These are phyloP conservation scores for Enteromius mattozi DNA, from an alignment of 2,797 vertebrate species.

Conservation along the genomic window DNA sequence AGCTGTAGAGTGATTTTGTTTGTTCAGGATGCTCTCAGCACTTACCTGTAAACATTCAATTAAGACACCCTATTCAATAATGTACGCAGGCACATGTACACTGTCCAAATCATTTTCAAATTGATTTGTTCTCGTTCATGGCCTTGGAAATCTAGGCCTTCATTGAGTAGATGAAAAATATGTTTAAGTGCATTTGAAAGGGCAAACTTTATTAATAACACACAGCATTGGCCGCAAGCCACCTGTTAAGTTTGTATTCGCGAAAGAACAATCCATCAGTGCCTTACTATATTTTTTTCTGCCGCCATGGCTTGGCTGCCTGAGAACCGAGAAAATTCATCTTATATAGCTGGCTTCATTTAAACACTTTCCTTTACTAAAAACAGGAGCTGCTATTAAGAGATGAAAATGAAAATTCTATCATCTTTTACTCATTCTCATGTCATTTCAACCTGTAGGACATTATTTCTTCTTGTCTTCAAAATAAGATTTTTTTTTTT, in stretches of 20 bases:
- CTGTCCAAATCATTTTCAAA: slow-evolving; percentile 64
- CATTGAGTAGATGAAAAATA: slow-evolving; percentile 70
- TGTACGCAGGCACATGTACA: slow-evolving; percentile 57
- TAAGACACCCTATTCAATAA: slow-evolving; percentile 54
- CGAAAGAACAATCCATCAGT: slow-evolving; percentile 74
- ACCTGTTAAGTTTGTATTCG: slow-evolving; percentile 74
- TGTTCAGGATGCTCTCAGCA: slow-evolving; percentile 61
- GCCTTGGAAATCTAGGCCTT: slow-evolving; percentile 67
- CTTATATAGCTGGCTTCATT: slow-evolving; percentile 26
- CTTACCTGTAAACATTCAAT: slow-evolving; percentile 69
- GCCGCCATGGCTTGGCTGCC: neutral
- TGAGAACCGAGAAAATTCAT: slow-evolving; percentile 29
- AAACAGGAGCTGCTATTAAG: neutral
- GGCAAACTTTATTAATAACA: slow-evolving; percentile 90
- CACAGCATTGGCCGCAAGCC: slow-evolving; percentile 75
- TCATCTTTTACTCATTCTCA: neutral
- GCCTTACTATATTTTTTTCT: slow-evolving; percentile 47
- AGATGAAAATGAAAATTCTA: neutral
- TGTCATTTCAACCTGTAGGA: neutral
- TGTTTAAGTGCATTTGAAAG: slow-evolving; percentile 71
- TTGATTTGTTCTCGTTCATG: slow-evolving; percentile 62
- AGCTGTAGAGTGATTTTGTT: slow-evolving; percentile 47
- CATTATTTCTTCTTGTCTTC: neutral
- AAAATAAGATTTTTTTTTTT: neutral
- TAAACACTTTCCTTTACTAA: neutral